Evolutionary conservation across 2,888 invertebrate genomes (phyloP), one percentile per base, ranked within the genome.

Genomic region (Chelonus formosanus): DNA sequence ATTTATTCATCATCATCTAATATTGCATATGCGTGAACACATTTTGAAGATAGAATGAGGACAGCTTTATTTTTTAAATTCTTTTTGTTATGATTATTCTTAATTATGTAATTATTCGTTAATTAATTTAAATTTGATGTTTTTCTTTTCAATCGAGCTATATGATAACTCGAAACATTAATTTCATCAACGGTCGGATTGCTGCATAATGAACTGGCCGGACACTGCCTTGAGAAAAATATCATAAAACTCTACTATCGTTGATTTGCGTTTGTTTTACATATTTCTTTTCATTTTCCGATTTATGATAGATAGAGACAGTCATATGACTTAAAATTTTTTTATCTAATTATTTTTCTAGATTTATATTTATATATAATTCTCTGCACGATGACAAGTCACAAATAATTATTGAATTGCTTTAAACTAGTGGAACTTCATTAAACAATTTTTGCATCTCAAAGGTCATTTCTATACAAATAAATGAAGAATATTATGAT

Each of bases 11-110:
- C 73, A 68, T 75, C 75, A 74, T 70, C 75, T 76, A 79, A 78
- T 78, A 79, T 79, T 79, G 79, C 79, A 77, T 79, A 75, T 77
- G 78, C 74, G 74, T 79, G 78, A 78, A 79, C 78, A 78, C 78
- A 78, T 75, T 76, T 77, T 66, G 67, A 74, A 73, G 75, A 77
- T 76, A 73, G 71, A 75, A 71, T 73, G 72, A 73, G 67, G 66
- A 66, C n/a, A 57, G 35, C 63, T 68, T 57, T 35, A 59, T 57
- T 56, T 61, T 57, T 64, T 62, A 58, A 40, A 20, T 20, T 20
- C 20, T 20, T 20, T 20, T 20, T 20, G 20, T 48, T 53, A 59
- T 68, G 52, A 55, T 60, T 61, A 62, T 60, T 67, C 47, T 56
- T 50, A 55, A 6, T 5, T 54, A 62, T 65, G 20, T 63, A 40